A percentile compares a stretch with the other conserved stretches of the same genome.
Conservation (phyloP, 1,140 invertebrate species). For the Scaptomyza hsui region DNA sequence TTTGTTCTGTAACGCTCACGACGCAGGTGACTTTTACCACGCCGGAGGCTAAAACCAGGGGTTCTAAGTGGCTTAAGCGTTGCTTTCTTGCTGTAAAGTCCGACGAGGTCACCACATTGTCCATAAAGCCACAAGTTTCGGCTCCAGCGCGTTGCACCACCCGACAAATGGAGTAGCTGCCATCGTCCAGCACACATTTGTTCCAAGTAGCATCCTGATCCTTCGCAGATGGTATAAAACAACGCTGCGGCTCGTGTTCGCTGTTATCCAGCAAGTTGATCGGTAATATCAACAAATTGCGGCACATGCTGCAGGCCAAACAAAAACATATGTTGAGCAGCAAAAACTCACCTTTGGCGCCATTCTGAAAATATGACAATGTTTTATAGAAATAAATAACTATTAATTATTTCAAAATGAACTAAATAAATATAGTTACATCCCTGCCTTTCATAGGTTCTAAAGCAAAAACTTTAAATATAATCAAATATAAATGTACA, state of each 20-base stretch:
- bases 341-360: constrained; percentile 5
- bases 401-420: neutral
- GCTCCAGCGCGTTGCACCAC: constrained; percentile 35
- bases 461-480: neutral
- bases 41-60: neutral
- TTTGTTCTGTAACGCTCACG: constrained; percentile 40
- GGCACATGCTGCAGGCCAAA: constrained; percentile 32
- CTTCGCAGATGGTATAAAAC: constrained; percentile 27
- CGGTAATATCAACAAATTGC: constrained; percentile 49
- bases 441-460: too few relatives aligned
- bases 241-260: constrained; percentile 39
- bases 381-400: neutral
- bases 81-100: constrained; percentile 22
- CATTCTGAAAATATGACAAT: neutral
- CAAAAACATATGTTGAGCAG: constrained; percentile 9
- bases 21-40: constrained; percentile 31
- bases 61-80: constrained; percentile 17
- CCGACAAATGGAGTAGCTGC: constrained; percentile 51
- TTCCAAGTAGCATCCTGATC: constrained; percentile 34
- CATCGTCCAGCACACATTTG: constrained; percentile 51
- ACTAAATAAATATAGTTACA: neutral
- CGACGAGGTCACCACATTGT: constrained; percentile 49
- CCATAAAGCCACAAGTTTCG: constrained; percentile 64
- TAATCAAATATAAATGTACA: too few relatives aligned
- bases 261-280: constrained; percentile 46